Percentiles rank a stretch among this genome's conserved stretches.
Conservation (phyloP, 2,113 vertebrate genomes). For the Planiliza haematocheilus region DNA sequence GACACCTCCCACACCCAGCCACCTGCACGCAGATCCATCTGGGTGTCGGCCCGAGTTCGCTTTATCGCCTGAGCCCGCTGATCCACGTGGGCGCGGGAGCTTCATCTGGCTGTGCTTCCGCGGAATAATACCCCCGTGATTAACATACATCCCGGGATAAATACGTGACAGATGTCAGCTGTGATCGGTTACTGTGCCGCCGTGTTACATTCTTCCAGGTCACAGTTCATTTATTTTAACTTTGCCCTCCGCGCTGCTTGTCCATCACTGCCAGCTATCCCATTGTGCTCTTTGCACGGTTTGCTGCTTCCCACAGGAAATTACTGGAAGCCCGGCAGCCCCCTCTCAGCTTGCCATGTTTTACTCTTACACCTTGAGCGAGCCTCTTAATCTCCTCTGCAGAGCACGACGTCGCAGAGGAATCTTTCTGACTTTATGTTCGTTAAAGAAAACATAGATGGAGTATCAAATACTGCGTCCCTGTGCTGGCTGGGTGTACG, state of each 20-base stretch:
- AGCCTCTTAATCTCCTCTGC: neutral
- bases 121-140: constrained; percentile 44
- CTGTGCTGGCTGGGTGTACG: neutral
- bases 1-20: neutral
- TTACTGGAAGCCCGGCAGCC: neutral
- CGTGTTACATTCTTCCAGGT: constrained; percentile 1
- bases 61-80: no score
- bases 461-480: neutral
- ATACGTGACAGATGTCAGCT: constrained; percentile 34
- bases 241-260: neutral
- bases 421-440: neutral
- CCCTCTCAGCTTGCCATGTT: neutral
- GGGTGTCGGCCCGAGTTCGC: neutral
- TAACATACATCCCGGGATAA: constrained; percentile 41
- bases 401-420: neutral
- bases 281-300: neutral
- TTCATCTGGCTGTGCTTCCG: constrained; percentile 8
- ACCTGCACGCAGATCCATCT: neutral
- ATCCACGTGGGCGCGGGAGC: neutral
- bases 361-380: neutral
- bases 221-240: constrained; percentile 40
- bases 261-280: constrained; percentile 1
- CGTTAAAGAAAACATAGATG: neutral
- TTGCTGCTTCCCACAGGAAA: neutral
- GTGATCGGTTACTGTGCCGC: constrained; percentile 5